These are phyloP conservation scores for Eupithecia subfuscata DNA, from an alignment of 2,888 invertebrate genomes.

Conservation along the genomic window DNA sequence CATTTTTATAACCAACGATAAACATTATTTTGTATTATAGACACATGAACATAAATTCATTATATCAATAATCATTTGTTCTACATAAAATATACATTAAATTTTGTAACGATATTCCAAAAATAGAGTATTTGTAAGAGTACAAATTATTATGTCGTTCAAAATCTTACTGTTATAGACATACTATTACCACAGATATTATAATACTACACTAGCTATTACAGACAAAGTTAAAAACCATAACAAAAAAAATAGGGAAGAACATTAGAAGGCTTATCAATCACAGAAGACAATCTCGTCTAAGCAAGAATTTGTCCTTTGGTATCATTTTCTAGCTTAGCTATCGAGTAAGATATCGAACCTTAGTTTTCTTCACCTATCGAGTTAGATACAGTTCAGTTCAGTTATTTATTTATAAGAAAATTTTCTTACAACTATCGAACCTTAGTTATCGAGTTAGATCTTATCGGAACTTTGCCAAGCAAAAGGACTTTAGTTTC, in stretches of 20 bases:
- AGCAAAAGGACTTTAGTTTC: constrained; percentile 1
- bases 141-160: not conserved
- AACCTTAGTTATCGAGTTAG: not conserved
- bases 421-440: no score
- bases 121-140: not conserved
- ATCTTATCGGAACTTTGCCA: not conserved
- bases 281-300: not conserved
- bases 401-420: no score
- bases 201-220: no score
- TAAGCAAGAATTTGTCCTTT: not conserved
- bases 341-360: no score
- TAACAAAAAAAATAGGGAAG: not conserved
- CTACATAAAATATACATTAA: not conserved
- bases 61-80: not conserved
- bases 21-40: not conserved
- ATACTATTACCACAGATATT: no score
- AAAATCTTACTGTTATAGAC: not conserved
- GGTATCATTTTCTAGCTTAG: not conserved
- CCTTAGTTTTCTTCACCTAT: not conserved
- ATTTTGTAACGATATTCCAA: not conserved
- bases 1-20: not conserved
- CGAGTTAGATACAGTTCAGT: not conserved
- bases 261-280: not conserved
- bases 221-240: no score
- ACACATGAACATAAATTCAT: not conserved